Base-by-base conservation (phyloP, 2,113 vertebrate genomes). In the Panurus biarmicus region DNA sequence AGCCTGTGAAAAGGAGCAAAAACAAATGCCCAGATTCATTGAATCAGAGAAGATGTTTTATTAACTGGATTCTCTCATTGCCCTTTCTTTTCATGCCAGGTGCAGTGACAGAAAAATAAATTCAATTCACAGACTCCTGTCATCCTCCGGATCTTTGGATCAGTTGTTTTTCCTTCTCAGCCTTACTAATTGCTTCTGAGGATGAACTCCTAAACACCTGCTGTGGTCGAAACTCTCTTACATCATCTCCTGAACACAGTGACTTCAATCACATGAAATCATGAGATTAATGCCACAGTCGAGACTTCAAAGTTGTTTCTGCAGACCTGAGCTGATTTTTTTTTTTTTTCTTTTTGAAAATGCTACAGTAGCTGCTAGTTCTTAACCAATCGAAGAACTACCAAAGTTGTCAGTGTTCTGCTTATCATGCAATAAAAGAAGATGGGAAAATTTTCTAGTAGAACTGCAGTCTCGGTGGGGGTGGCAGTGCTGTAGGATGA, bases 31-130 rank as follows among this genome's bases (percentile, higher is more conserved):
- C 5, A 9, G 47, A 89, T 94, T 90, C 73, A 40, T 21, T 87
- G 72, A 94, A 56, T 90, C 80, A 90, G 67, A 82, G 70, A 85
- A 69, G 60, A 89, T 3, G 16, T 47, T 88, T 85, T 92, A 72
- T 88, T 61, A 80, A 91, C 58, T 84, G 56, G 10, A 74, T 80
- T 69, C 29, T 88, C 72, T 83, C 56, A 40, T 76, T 92, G 54
- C 38, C 47, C 73, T 90, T 95, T 93, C n/a, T 94, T 93, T 92
- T 83, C 64, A 83, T 81, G 65, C 75, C 79, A 76, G 69, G 62
- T 93, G 86, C 85, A 90, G 64, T 56, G 54, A 84, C 67, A 80
- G 76, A 67, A 74, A 90, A 95, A 92, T 82, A 75, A 94, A 72
- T 64, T 44, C 17, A 72, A 53, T 78, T 75, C 12, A 10, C 60